Evolutionary conservation across 2,113 vertebrate species (phyloP).

Genomic region (Hemiscyllium ocellatum): DNA sequence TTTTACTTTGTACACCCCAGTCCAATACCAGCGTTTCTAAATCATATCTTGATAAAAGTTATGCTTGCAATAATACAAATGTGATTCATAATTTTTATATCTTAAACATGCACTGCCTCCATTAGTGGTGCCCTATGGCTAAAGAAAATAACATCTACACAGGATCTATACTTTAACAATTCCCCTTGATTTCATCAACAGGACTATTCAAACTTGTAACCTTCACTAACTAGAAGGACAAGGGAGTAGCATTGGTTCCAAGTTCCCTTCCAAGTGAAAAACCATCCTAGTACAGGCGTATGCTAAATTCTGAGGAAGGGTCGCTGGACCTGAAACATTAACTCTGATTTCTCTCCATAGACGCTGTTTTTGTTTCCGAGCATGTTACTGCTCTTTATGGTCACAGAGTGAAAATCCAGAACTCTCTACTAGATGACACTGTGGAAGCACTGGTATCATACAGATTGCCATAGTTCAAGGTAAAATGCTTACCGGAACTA

Average conservation of each 20-base stretch:
- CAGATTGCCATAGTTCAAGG: neutral
- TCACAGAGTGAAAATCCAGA: neutral
- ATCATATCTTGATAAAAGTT: neutral
- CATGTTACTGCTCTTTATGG: neutral
- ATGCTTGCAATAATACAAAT: neutral
- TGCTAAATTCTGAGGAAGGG: no score
- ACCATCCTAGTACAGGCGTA: neutral
- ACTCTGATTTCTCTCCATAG: no score
- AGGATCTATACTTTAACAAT: neutral
- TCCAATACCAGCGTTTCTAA: no score
- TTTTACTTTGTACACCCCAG: no score
- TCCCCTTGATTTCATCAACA: neutral
- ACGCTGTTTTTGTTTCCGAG: no score
- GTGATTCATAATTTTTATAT: neutral
- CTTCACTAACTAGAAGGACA: neutral
- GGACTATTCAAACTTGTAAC: neutral
- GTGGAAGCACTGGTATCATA: neutral
- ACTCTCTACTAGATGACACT: neutral
- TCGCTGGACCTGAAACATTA: no score
- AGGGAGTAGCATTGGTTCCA: neutral
- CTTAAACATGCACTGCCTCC: neutral
- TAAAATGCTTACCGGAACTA: neutral
- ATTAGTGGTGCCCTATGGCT: neutral
- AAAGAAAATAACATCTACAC: neutral
- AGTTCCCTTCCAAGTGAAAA: neutral